A percentile compares a stretch with the other conserved stretches of the same genome.
Conservation (phyloP, 2,888 invertebrate genomes). For the Pristionchus arcanus region DNA sequence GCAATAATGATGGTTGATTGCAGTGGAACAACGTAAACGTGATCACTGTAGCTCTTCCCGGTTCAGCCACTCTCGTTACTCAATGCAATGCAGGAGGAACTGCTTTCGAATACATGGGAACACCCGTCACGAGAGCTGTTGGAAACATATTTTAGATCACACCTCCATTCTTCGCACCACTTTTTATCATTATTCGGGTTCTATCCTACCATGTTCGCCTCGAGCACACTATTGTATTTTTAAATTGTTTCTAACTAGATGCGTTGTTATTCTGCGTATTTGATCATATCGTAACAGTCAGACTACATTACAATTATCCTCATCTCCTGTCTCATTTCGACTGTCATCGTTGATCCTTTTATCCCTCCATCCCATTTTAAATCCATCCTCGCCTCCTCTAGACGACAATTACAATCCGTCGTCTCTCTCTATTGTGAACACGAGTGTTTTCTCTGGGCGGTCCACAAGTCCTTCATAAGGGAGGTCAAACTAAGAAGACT, state of each 20-base stretch:
- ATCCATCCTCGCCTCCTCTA: background rate
- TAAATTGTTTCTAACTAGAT: too few species aligned
- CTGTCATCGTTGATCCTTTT: background rate
- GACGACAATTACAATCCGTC: background rate
- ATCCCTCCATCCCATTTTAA: background rate
- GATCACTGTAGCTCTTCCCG: background rate
- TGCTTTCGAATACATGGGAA: background rate
- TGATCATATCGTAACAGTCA: background rate
- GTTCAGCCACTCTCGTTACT: background rate
- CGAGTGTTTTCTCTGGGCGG: constrained; percentile 1
- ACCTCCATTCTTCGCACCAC: too few species aligned
- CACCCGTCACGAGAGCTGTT: background rate
- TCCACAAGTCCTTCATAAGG: background rate
- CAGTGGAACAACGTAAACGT: background rate
- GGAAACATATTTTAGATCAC: too few species aligned
- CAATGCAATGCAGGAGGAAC: background rate
- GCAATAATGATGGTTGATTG: background rate
- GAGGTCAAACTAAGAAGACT: background rate
- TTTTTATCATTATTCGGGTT: too few species aligned
- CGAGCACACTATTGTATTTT: too few species aligned
- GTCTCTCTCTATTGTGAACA: background rate
- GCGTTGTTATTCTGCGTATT: background rate
- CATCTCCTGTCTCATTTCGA: background rate
- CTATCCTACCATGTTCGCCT: too few species aligned
- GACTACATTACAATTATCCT: background rate